These are phyloP conservation scores for Empis stercorea DNA, from an alignment of 2,888 invertebrate genomes.

Conservation along the genomic window DNA sequence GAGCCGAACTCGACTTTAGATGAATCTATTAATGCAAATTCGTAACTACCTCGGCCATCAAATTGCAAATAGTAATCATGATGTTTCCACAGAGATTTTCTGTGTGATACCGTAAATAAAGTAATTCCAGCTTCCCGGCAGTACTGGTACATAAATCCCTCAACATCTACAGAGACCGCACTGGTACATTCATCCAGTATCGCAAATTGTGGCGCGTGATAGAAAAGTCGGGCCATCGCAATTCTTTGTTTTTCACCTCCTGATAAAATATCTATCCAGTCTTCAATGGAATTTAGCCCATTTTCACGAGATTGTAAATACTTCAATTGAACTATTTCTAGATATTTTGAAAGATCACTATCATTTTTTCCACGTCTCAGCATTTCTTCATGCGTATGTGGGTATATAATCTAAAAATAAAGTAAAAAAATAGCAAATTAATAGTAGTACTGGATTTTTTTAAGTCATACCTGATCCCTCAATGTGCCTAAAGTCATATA, in stretches of 20 bases:
- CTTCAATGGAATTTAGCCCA: constrained; percentile 84
- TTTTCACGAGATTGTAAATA: constrained; percentile 76
- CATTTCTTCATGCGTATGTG: constrained; percentile 83
- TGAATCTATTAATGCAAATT: constrained; percentile 73
- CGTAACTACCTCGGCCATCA: constrained; percentile 87
- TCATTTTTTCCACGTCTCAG: constrained; percentile 62
- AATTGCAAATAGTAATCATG: constrained; percentile 93
- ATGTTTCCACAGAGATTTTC: constrained; percentile 93
- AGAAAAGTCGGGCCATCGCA: constrained; percentile 96
- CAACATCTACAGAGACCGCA: constrained; percentile 97
- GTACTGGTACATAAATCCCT: constrained; percentile 93
- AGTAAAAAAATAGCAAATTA: neutral
- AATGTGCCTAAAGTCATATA: constrained; percentile 96
- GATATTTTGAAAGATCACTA: constrained; percentile 56
- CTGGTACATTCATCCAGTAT: constrained; percentile 98
- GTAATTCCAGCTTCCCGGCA: constrained; percentile 78
- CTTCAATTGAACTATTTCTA: constrained; percentile 71
- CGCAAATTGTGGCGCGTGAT: constrained; percentile 96
- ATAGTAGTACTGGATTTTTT: neutral
- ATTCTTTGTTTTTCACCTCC: constrained; percentile 98
- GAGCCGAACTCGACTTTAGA: constrained; percentile 89
- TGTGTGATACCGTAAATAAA: constrained; percentile 92
- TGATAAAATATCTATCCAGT: constrained; percentile 97
- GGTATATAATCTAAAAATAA: constrained; percentile 64
- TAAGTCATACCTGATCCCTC: constrained; percentile 61